These are phyloP conservation scores for Smutsia temminckii DNA, from an alignment of 2,797 vertebrate species.

Conservation along the genomic window DNA sequence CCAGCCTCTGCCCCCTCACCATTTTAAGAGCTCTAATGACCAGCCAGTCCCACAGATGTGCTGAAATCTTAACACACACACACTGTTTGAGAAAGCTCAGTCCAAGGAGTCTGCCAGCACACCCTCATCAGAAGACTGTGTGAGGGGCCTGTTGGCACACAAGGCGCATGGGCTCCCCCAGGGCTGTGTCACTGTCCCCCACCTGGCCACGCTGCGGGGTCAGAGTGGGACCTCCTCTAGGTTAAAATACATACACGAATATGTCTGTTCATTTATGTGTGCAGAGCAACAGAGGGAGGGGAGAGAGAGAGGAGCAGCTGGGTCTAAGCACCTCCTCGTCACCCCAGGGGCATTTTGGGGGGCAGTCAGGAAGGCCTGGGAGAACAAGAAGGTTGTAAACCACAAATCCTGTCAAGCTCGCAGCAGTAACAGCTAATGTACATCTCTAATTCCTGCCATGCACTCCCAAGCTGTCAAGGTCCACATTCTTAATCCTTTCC, in stretches of 20 bases:
- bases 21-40: rapidly evolving
- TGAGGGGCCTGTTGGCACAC: not conserved
- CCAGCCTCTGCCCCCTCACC: not conserved
- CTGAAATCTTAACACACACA: rapidly evolving
- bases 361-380: not conserved
- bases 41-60: not conserved
- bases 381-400: rapidly evolving
- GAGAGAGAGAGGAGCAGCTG: not conserved
- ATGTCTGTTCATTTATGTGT: not conserved
- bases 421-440: not conserved
- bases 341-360: not conserved
- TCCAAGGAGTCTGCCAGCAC: not conserved
- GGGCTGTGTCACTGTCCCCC: constrained; percentile 4
- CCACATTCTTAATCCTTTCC: not conserved
- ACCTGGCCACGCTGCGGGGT: not conserved
- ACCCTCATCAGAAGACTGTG: not conserved
- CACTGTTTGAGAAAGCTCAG: not conserved
- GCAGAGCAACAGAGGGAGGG: too few species aligned
- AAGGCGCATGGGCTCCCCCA: not conserved
- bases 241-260: not conserved
- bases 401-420: not conserved
- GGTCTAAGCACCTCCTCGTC: rapidly evolving
- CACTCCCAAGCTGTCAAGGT: rapidly evolving
- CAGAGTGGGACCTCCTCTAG: constrained; percentile 22
- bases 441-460: rapidly evolving